Base-by-base conservation (phyloP, 2,797 vertebrate species). In the Sebastes hubbsi region DNA sequence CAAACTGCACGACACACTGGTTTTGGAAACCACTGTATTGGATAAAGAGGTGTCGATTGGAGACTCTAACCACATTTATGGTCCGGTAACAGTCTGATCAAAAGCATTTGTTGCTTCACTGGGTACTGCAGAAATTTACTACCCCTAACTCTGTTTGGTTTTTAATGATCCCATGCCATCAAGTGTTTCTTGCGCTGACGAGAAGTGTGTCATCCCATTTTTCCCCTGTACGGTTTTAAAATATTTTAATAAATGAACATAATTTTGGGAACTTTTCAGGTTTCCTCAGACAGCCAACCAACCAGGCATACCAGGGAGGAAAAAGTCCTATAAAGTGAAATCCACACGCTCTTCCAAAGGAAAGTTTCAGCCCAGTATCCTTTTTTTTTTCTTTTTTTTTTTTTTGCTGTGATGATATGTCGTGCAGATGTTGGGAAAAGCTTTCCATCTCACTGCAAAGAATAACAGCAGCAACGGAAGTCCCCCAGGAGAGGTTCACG, bases 371-470 rank as follows among this genome's bases (percentile, higher is more conserved):
- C 78, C 34, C 75, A 80, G 68, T 66, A 75, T 87, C 77, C 29
- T 73, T 32, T 42, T n/a, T 8, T 56, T 71, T 61, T 34, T 27
- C 5, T 54, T 29, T 82, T 79, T 75, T 29, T 29, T 29, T 82
- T 79, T 72, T 78, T 12, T 36, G 58, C 78, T 72, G 56, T 61
- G 83, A 85, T 92, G 91, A 95, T 94, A 88, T 94, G 89, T 93
- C 93, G 80, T 86, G 90, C 95, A 95, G 93, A 95, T 96, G 94
- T 94, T 88, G 75, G 82, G 84, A 83, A 93, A 91, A 89, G 73
- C 82, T 92, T 93, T 92, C 88, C 83, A 89, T 91, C 83, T 86
- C 85, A 82, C 81, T 94, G 91, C 86, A 92, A 91, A 91, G 88
- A 90, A 91, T 88, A 92, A 92, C 89, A 92, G 87, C 86, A 85